Evolutionary conservation across 92 coral and sea anemone genomes (phyloP), one percentile per base, ranked within the genome.

Genomic region (Meandrina meandrites): DNA sequence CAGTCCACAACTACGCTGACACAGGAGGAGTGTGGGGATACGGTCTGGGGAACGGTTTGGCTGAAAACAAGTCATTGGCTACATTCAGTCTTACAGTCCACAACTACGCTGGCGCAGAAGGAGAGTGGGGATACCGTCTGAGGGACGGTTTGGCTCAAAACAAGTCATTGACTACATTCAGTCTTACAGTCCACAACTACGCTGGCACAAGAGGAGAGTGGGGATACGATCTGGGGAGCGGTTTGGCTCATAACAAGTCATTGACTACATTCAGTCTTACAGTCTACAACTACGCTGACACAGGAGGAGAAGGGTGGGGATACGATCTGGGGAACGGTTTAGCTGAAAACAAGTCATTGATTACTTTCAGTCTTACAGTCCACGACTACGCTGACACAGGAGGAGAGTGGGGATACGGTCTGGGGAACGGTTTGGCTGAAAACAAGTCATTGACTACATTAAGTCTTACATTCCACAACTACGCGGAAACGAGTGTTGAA

Each of bases 251-350:
- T 2, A 40, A 28, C 85, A 81, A 18, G 7, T 67, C 87, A 71
- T 31, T 83, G 19, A 51, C 66, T 4, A 22, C 56, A 24, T 22
- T 81, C 18, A 81, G n/a, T 81, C 73, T 81, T 22, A 45, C 85
- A 40, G 22, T 81, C 5, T 47, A n/a, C 73, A 5, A 40, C 45
- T 6, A 40, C 45, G 45, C 45, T 40, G 45, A 40, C 6, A 40
- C 45, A 40, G 6, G 45, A 40, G 45, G 45, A 40, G 45, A 40
- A n/a, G n/a, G n/a, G 2, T 40, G 45, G 45, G 45, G 45, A 40
- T 40, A 40, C 45, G 45, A 2, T 40, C 45, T 40, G 45, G 45
- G 45, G 45, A 6, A 40, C 6, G 45, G 45, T 40, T 40, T 40
- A 6, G 45, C 45, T 2, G 45, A 2, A 40, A 40, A 40, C 45